A percentile compares a stretch with the other conserved stretches of the same genome.
Evolutionary conservation across 1,140 invertebrate species (phyloP).

Genomic region (Heliconius nattereri): DNA sequence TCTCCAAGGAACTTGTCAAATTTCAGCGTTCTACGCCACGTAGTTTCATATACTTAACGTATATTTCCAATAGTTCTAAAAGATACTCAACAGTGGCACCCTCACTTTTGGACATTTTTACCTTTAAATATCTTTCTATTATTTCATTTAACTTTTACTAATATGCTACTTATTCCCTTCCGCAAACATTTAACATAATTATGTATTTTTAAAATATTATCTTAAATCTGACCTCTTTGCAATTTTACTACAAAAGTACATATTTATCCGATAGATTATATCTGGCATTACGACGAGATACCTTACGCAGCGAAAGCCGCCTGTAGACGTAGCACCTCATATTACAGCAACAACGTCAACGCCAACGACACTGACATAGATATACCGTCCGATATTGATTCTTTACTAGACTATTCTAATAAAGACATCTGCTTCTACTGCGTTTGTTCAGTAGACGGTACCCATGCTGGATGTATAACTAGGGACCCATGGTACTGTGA

Average conservation of each 20-base stretch:
- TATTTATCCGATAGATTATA: conserved; percentile 53
- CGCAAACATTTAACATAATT: neutral
- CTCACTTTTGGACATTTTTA: too few relatives aligned
- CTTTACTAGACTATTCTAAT: conserved; percentile 53
- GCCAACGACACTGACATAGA: conserved; percentile 62
- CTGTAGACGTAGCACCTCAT: conserved; percentile 59
- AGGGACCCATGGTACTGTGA: conserved; percentile 60
- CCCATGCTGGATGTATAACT: conserved; percentile 48
- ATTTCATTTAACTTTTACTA: too few relatives aligned
- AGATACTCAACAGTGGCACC: too few relatives aligned
- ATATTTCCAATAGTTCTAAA: too few relatives aligned
- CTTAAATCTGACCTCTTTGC: neutral
- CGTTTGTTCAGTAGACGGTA: conserved; percentile 55
- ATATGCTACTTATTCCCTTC: too few relatives aligned
- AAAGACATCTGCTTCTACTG: conserved; percentile 60
- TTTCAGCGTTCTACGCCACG: too few relatives aligned
- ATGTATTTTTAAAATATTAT: neutral
- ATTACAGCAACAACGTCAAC: conserved; percentile 60
- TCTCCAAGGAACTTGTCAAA: too few relatives aligned
- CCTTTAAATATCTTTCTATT: too few relatives aligned
- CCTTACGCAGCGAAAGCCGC: conserved; percentile 58
- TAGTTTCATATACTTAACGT: too few relatives aligned
- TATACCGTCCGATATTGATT: conserved; percentile 48
- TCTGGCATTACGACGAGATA: conserved; percentile 75
- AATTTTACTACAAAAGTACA: neutral